A percentile compares a stretch with the other conserved stretches of the same genome.
Conservation (phyloP, 2,888 invertebrate genomes). For the Eulithis prunata region DNA sequence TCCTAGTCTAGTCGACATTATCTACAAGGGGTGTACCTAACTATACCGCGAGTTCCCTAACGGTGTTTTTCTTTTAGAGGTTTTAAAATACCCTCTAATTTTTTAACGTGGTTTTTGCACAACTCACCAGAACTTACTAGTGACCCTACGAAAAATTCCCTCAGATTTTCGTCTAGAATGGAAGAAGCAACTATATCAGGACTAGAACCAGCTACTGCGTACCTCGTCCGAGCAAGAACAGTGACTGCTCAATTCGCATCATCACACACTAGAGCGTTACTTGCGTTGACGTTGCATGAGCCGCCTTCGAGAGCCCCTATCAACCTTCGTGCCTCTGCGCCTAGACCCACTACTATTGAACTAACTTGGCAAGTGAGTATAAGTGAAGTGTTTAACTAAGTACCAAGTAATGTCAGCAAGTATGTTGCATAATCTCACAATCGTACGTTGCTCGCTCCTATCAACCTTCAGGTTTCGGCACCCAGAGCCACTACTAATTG, state of each 20-base stretch:
- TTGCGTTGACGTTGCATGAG: constrained; percentile 75
- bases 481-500: too few species aligned
- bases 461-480: too few species aligned
- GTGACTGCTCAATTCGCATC: constrained; percentile 78
- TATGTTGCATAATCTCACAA: too few species aligned
- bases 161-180: constrained; percentile 49
- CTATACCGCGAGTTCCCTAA: too few species aligned
- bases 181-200: constrained; percentile 76
- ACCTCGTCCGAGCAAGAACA: constrained; percentile 73
- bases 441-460: too few species aligned
- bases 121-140: too few species aligned
- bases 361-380: constrained; percentile 73
- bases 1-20: too few species aligned
- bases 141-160: constrained; percentile 2
- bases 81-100: too few species aligned
- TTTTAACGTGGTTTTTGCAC: too few species aligned
- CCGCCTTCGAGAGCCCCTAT: constrained; percentile 75
- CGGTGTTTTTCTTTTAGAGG: too few species aligned
- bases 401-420: too few species aligned
- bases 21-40: too few species aligned
- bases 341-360: constrained; percentile 69
- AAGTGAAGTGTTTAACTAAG: not conserved
- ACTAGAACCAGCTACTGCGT: constrained; percentile 76
- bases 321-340: constrained; percentile 70
- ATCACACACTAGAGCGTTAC: constrained; percentile 70